Evolutionary conservation across 2,113 vertebrate genomes (phyloP), one percentile per base, ranked within the genome.

Genomic region (Leucopsar rothschildi): DNA sequence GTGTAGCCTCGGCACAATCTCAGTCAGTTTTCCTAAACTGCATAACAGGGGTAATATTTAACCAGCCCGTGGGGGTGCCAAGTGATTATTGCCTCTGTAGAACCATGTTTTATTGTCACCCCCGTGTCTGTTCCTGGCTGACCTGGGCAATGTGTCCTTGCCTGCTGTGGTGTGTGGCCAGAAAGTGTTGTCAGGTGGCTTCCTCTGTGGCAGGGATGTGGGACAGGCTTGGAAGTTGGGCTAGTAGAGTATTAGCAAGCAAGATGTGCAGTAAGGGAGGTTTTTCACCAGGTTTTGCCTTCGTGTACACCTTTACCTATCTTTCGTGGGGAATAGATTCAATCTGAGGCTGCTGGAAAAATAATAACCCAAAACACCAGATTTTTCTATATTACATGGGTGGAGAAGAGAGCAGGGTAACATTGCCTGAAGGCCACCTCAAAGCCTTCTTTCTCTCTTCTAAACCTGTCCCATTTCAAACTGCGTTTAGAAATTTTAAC

Each of bases 1-100:
- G 0, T 0, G 19, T 17, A 73, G n/a, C 21, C 76, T 77, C 0
- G 0, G 33, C 31, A 17, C 23, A 12, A 12, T 17, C 47, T 55
- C 56, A 0, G 0, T 47, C 50, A 22, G 16, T 49, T 87, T 92
- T 87, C 75, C 31, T 59, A 19, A 57, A 27, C 59, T 83, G 28
- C 15, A 10, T 25, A 45, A 9, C 10, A 18, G 28, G 45, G 72
- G 11, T 83, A 94, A 94, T 92, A 68, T 86, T 96, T 95, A 94
- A 94, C 88, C 53, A 86, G 64, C n/a, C 86, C 0, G 0, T 57
- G 52, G 71, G 89, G 47, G 33, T 83, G 59, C 25, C 52, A 70
- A 86, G 82, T 59, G 82, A 39, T 81, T 82, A 37, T 66, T 3
- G 3, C 65, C 88, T 63, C 85, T 83, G 55, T 71, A 80, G 87